Evolutionary conservation across 2,113 vertebrate species (phyloP).

Genomic region (Oenanthe melanoleuca): DNA sequence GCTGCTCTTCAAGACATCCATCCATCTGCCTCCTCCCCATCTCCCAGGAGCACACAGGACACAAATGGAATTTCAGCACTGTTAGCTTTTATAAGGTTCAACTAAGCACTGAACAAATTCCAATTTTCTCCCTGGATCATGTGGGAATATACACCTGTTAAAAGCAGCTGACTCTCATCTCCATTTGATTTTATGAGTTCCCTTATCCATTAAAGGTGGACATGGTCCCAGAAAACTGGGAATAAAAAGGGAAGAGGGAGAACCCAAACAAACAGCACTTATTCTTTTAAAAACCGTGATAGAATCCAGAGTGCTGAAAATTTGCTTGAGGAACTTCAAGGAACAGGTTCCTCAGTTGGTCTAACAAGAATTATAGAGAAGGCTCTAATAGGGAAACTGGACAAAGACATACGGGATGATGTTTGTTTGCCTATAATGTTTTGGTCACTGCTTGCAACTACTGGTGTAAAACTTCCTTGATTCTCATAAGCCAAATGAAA

Average conservation of each 20-base stretch:
- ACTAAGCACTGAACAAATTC: neutral
- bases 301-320: constrained; percentile 56
- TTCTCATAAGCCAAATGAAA: constrained; percentile 34
- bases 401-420: neutral
- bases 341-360: neutral
- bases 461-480: constrained; percentile 68
- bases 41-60: neutral
- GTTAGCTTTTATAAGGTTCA: neutral
- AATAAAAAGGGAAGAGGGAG: neutral
- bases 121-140: neutral
- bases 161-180: neutral
- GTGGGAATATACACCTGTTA: neutral
- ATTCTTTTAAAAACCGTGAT: neutral
- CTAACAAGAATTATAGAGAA: neutral
- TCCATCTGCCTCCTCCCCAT: neutral
- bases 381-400: neutral
- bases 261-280: neutral
- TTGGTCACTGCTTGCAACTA: constrained; percentile 9
- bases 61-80: neutral
- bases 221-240: neutral
- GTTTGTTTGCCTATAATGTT: neutral
- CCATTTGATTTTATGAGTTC: neutral
- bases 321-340: neutral
- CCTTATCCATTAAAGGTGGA: neutral
- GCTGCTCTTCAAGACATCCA: fast-evolving